Evolutionary conservation across 2,113 vertebrate species (phyloP).

Genomic region (Aspiorhynchus laticeps): DNA sequence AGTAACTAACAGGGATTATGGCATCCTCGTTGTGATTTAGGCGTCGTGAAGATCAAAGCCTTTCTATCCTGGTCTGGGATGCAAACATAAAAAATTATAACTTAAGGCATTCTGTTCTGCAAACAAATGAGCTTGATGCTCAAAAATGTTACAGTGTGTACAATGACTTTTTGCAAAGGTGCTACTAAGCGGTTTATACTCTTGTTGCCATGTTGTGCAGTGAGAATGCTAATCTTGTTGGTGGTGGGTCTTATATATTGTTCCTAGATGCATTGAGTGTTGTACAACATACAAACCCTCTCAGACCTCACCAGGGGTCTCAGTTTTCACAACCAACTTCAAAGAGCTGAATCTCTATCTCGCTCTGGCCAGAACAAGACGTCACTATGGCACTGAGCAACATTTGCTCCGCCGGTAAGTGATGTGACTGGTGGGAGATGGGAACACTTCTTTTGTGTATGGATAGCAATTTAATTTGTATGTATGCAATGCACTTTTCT

Average conservation of each 20-base stretch:
- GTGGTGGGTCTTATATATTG: not conserved
- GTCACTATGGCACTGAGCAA: not conserved
- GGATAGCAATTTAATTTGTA: slow-evolving; percentile 45
- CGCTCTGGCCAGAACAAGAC: not conserved
- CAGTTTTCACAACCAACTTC: slow-evolving; percentile 3
- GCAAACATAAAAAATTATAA: not conserved
- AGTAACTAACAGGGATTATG: not conserved
- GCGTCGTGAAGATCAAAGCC: not conserved
- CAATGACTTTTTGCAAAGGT: not conserved
- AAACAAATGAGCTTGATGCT: not conserved
- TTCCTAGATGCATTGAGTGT: not conserved
- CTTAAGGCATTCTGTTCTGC: not conserved
- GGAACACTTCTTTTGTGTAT: not conserved
- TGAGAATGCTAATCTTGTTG: slow-evolving; percentile 4
- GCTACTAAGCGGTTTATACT: not conserved
- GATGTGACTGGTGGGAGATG: not conserved
- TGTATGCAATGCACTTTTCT: slow-evolving; percentile 32
- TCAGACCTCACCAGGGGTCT: slow-evolving; percentile 19
- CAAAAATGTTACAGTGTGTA: not conserved
- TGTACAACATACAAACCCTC: not conserved
- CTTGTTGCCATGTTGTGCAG: not conserved
- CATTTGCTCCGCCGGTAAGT: not conserved
- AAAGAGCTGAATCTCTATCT: slow-evolving; percentile 21
- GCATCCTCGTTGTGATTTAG: not conserved
- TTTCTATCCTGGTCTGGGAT: not conserved